These are phyloP conservation scores for Solea senegalensis DNA, from an alignment of 2,113 vertebrate species.

Conservation along the genomic window DNA sequence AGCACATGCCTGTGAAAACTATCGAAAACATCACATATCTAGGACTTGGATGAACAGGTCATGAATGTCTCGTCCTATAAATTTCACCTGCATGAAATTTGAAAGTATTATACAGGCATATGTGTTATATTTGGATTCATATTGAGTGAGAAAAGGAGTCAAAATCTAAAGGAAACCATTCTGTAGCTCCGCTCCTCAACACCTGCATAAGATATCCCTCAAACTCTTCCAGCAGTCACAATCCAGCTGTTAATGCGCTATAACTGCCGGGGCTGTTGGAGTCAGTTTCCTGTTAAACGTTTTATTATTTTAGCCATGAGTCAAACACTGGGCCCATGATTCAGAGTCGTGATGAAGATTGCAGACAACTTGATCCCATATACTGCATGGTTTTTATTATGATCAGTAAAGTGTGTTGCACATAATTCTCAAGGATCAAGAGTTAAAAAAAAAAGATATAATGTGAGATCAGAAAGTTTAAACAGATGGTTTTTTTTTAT, in stretches of 20 bases:
- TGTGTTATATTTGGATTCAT: background rate
- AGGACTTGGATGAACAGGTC: background rate
- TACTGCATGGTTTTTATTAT: background rate
- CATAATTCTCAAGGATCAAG: background rate
- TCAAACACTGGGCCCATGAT: slow-evolving; percentile 8
- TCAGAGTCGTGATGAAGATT: slow-evolving; percentile 18
- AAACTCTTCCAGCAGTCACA: slow-evolving; percentile 2
- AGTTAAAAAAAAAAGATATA: background rate
- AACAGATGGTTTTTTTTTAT: too few relatives aligned
- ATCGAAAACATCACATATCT: background rate
- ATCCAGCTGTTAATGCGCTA: slow-evolving; percentile 22
- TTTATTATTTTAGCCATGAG: slow-evolving; percentile 22
- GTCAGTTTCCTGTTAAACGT: slow-evolving; percentile 14
- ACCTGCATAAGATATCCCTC: slow-evolving; percentile 15
- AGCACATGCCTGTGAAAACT: background rate
- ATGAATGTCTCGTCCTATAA: background rate
- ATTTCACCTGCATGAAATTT: background rate
- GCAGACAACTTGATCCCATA: slow-evolving; percentile 12
- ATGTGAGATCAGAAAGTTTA: background rate
- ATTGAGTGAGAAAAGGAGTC: background rate
- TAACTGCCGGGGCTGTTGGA: slow-evolving; percentile 18
- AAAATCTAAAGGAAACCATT: slow-evolving; percentile 3
- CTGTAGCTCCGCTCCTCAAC: slow-evolving; percentile 9
- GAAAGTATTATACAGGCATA: background rate
- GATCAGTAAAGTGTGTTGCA: background rate